Evolutionary conservation across 1,140 invertebrate genomes (phyloP), one percentile per base, ranked within the genome.

Genomic region (Ladona fulva): DNA sequence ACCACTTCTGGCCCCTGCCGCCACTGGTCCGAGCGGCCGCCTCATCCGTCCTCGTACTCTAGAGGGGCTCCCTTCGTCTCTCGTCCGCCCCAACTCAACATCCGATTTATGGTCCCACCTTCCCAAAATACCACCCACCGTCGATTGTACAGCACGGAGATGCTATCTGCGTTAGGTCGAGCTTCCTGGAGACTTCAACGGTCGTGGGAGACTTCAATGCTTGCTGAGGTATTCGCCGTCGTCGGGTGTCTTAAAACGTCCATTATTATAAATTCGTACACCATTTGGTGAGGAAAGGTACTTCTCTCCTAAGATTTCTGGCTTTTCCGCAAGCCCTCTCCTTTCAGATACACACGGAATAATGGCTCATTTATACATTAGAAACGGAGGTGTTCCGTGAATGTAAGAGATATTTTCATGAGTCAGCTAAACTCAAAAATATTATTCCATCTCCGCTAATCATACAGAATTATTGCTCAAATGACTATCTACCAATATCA

Each of bases 91-190:
- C 52, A 66, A 11, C 44, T 52, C 44, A 52, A 66, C 52, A 22
- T 66, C 52, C 52, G 52, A 66, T 66, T 66, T 66, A 66, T 66
- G 52, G 52, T 66, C 52, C 52, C 52, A 66, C 52, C 52, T 22
- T 19, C 52, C 52, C 52, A 66, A 66, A 66, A 66, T 19, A 22
- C 52, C 52, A 66, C 52, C 52, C 52, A 66, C 52, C 52, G 52
- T 22, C 52, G 52, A 66, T 66, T 66, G 52, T 66, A 66, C 52
- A 22, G 52, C 52, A 66, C n/a, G 52, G 52, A 66, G 52, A 66
- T 66, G 52, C 52, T 66, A 66, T 66, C 52, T 66, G 16, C 52
- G 14, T 16, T 66, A 66, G 52, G 29, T 37, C 52, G 16, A 19
- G 16, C n/a, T 66, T 19, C 52, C 52, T 66, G 52, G 52, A 66